Conservation (phyloP, 2,113 vertebrate species). For the Bambusicola thoracicus region DNA sequence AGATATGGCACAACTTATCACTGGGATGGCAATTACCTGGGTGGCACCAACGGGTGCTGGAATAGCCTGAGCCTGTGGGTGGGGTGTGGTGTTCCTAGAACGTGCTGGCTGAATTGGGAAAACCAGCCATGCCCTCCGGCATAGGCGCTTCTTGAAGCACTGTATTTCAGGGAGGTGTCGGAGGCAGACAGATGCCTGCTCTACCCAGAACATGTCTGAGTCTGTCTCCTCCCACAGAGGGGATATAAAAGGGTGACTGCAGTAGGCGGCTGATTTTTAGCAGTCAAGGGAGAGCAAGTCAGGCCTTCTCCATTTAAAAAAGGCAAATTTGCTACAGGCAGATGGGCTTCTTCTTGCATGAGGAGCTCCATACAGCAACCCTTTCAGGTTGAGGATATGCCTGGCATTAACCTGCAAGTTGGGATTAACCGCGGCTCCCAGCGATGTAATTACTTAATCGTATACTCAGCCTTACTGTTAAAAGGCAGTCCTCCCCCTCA, state of each 20-base stretch:
- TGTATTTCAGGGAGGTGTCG: slow-evolving; percentile 31
- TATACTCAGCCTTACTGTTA: background rate
- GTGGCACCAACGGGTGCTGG: background rate
- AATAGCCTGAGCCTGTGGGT: slow-evolving; percentile 3
- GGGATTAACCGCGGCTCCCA: background rate
- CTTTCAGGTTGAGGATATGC: background rate
- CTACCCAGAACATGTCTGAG: slow-evolving; percentile 60
- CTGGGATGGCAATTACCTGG: background rate
- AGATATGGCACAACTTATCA: background rate
- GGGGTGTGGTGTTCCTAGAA: slow-evolving; percentile 37
- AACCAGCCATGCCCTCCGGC: slow-evolving; percentile 13
- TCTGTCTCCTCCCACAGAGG: slow-evolving; percentile 18
- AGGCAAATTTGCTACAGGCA: background rate
- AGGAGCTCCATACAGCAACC: background rate
- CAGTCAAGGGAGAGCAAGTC: background rate
- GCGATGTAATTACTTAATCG: background rate
- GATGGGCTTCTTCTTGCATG: rapidly evolving
- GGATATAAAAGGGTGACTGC: slow-evolving; percentile 31
- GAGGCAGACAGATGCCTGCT: slow-evolving; percentile 32
- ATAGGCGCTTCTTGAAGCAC: background rate
- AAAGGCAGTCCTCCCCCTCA: background rate
- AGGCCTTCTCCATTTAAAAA: background rate
- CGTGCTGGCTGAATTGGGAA: background rate
- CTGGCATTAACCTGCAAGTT: background rate
- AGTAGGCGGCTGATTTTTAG: background rate